phyloP scores from a whole-genome alignment of 2,113 vertebrate species.

The Chionodraco myersi region DNA sequence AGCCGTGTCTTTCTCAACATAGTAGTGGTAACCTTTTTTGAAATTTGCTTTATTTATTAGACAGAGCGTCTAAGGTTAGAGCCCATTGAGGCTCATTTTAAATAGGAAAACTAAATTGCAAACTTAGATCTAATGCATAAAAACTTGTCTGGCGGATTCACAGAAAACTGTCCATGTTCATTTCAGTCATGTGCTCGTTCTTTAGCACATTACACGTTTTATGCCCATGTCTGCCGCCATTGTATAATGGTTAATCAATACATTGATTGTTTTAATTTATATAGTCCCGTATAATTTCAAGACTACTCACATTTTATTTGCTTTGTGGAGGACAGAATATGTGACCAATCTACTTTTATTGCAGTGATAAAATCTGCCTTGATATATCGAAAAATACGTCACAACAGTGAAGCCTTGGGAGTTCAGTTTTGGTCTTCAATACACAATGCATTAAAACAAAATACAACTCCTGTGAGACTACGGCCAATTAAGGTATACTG shows the following conservation, averaged over 20 bases:
- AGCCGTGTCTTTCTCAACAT: not conserved
- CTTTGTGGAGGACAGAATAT: slow-evolving; percentile 59
- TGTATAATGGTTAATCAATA: slow-evolving; percentile 72
- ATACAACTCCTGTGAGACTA: slow-evolving; percentile 56
- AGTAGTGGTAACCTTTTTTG: not conserved
- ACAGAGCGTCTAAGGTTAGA: not conserved
- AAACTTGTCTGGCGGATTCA: not conserved
- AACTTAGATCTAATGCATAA: not conserved
- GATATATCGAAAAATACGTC: slow-evolving; percentile 70
- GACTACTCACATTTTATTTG: slow-evolving; percentile 64
- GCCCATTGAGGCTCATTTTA: not conserved
- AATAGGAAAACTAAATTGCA: not conserved
- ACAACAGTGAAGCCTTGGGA: slow-evolving; percentile 56
- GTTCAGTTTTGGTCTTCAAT: slow-evolving; percentile 65
- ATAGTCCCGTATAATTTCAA: slow-evolving; percentile 60
- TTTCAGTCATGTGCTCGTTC: slow-evolving; percentile 39
- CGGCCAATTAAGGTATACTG: slow-evolving; percentile 72
- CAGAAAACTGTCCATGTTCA: not conserved
- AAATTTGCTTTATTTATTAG: not conserved
- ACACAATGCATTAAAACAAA: slow-evolving; percentile 36
- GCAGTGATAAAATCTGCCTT: slow-evolving; percentile 64
- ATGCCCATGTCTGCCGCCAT: slow-evolving; percentile 60
- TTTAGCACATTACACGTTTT: slow-evolving; percentile 54
- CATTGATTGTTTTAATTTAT: slow-evolving; percentile 76
- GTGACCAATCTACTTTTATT: slow-evolving; percentile 72